Base-by-base conservation (phyloP, 92 coral and sea anemone genomes). In the Ricordea florida region DNA sequence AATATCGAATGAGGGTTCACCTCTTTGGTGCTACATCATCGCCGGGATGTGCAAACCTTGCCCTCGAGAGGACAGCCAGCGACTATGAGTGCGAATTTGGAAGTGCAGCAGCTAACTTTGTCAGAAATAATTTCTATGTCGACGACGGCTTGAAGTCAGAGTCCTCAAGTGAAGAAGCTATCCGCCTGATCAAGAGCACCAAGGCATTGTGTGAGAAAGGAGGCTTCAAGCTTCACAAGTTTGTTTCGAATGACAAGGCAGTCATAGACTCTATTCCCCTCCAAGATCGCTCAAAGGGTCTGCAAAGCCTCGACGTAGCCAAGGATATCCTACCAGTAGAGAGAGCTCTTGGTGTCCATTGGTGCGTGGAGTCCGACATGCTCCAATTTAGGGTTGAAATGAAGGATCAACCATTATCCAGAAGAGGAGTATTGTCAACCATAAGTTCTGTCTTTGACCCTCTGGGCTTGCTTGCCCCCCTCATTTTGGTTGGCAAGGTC, bases 1-100 rank as follows among this genome's bases (percentile, higher is more conserved):
- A 45, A 18, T 44, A 65, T 10, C 24, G 72, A 25, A 65, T 44
- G 50, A 44, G 22, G 3, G 50, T n/a, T n/a, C n/a, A n/a, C n/a
- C n/a, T n/a, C n/a, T n/a, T n/a, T n/a, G n/a, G n/a, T n/a, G n/a
- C n/a, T 63, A 63, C 37, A 0, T 63, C 55, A 7, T 63, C 71
- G 28, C 72, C 72, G 0, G 72, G 43, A 5, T 45, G 72, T 11
- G 72, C 72, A 8, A 65, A 65, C 29, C 45, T 65, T 27, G 72
- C 72, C 1, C 22, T 65, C 4, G 44, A 65, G 43, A 65, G 7
- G 13, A 8, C 44, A 0, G 72, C 29, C 1, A 37, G 36, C 16
- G 72, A 65, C 37, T 26, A 2, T n/a, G 57, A 29, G 45, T 36
- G 22, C 9, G 18, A 40, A 18, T 37, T 6, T 10, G 69, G 69